These are phyloP conservation scores for Pantelozetes paolii DNA, from an alignment of 2,888 invertebrate species.

Conservation along the genomic window DNA sequence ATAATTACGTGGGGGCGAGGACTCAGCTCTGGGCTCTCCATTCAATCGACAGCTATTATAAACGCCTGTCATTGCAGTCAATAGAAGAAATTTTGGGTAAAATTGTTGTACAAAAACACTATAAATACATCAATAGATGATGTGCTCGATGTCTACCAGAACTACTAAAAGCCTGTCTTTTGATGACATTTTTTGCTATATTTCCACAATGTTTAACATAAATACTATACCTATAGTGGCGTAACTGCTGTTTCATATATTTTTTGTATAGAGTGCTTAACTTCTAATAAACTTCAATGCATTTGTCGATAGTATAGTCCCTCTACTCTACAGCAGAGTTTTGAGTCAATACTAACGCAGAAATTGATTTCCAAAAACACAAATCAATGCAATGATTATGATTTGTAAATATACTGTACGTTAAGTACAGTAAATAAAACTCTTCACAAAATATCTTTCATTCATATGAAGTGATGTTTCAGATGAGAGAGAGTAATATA, in stretches of 20 bases:
- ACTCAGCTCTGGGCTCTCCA: not conserved
- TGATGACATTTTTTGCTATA: slow-evolving; percentile 30
- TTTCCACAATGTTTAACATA: slow-evolving; percentile 7
- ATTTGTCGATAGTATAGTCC: not conserved
- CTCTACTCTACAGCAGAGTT: too few relatives aligned
- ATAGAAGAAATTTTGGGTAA: slow-evolving; percentile 22
- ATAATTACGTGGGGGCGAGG: slow-evolving; percentile 33
- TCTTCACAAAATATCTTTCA: not conserved
- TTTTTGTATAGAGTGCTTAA: slow-evolving; percentile 3
- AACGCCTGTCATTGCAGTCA: slow-evolving; percentile 30
- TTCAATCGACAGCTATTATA: slow-evolving; percentile 8
- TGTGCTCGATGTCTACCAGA: slow-evolving; percentile 10
- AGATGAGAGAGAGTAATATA: too few relatives aligned
- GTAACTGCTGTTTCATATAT: not conserved
- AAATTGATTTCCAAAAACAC: not conserved
- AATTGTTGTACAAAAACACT: slow-evolving; percentile 29
- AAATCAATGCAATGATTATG: not conserved
- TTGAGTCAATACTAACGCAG: not conserved
- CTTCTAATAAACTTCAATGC: not conserved
- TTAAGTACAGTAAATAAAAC: slow-evolving; percentile 20
- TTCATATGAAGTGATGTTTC: not conserved
- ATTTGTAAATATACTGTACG: slow-evolving; percentile 5
- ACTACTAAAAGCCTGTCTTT: slow-evolving; percentile 22
- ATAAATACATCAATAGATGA: slow-evolving; percentile 22
- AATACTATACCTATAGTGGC: slow-evolving; percentile 24